A percentile compares a stretch with the other conserved stretches of the same genome.
Conservation (phyloP, 2,797 vertebrate genomes). For the Gallinago solitaria region DNA sequence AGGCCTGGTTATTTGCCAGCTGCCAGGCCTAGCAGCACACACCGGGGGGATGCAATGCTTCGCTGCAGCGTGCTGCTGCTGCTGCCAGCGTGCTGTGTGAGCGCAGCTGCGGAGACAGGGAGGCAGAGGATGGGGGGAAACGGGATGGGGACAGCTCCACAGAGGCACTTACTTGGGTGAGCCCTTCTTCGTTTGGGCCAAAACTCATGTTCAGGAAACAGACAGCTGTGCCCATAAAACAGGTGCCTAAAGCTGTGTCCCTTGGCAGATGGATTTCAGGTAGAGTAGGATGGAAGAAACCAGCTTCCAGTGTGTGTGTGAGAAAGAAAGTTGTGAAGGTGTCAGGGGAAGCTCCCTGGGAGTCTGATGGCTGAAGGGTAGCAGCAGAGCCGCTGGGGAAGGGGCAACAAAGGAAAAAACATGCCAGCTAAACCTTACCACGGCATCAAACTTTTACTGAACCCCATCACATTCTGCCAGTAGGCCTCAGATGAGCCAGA, state of each 20-base stretch:
- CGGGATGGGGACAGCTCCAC: background rate
- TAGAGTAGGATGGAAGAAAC: background rate
- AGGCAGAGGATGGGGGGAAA: background rate
- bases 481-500: background rate
- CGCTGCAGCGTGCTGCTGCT: background rate
- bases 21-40: background rate
- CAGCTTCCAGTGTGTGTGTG: background rate
- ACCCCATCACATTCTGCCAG: background rate
- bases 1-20: background rate
- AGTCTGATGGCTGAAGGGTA: background rate
- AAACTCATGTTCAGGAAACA: background rate
- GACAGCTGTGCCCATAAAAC: background rate
- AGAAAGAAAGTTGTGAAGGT: background rate
- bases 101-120: background rate
- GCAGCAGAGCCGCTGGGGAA: background rate
- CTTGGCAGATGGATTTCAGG: background rate
- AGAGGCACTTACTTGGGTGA: background rate
- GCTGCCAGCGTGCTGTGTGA: background rate
- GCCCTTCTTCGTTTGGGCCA: background rate
- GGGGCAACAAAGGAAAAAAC: background rate
- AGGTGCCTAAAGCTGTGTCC: background rate
- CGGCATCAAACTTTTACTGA: background rate
- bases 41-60: accelerated
- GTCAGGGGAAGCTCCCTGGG: accelerated
- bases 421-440: background rate